Percentiles rank a stretch among this genome's conserved stretches.
Evolutionary conservation across 1,140 invertebrate genomes (phyloP).

Genomic region (Portunus trituberculatus): DNA sequence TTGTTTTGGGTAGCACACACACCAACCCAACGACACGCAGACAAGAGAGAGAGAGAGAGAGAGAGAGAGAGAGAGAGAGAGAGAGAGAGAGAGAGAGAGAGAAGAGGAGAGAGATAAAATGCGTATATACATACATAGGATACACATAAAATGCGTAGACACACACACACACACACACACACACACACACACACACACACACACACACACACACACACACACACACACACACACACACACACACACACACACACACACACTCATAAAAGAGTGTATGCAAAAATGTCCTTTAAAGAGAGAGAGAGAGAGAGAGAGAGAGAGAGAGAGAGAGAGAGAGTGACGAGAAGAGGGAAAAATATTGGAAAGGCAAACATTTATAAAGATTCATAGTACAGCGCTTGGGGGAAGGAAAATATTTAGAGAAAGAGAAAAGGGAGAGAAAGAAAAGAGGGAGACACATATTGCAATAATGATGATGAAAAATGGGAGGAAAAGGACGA

Average conservation of each 20-base stretch:
- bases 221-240: background rate
- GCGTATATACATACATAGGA: background rate
- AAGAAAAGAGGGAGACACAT: background rate
- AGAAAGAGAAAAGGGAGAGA: background rate
- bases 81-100: background rate
- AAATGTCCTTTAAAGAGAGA: background rate
- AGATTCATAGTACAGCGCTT: background rate
- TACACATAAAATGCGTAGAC: background rate
- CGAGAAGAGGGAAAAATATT: background rate
- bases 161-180: background rate
- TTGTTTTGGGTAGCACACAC: background rate
- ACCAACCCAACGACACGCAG: background rate
- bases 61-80: background rate
- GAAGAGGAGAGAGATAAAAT: background rate
- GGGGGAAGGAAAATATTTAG: background rate
- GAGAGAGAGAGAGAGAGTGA: too few relatives aligned
- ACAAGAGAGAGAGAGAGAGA: background rate
- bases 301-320: too few relatives aligned
- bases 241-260: background rate
- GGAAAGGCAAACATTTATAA: slow-evolving; percentile 14
- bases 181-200: background rate
- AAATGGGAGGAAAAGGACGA: background rate
- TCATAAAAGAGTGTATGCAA: background rate
- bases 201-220: background rate
- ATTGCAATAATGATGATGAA: slow-evolving; percentile 13